Evolutionary conservation across 2,888 invertebrate genomes (phyloP).

Genomic region (Perdita meconis): DNA sequence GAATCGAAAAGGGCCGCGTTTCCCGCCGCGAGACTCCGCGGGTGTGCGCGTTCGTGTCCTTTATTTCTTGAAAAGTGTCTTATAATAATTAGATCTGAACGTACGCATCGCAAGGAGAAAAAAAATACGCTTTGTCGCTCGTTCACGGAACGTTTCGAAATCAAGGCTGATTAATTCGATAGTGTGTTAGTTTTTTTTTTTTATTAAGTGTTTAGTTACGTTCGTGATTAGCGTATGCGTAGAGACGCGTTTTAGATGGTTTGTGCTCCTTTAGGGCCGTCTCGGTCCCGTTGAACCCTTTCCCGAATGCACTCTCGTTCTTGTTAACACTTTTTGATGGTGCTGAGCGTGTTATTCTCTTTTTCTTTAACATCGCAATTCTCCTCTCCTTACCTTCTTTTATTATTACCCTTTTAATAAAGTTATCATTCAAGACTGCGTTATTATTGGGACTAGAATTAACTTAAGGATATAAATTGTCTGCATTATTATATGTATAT

Average conservation of each 20-base stretch:
- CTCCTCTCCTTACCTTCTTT: not conserved
- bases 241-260: not conserved
- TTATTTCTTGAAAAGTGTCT: constrained; percentile 56
- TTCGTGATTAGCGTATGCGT: not conserved
- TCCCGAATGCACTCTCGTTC: too few relatives aligned
- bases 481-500: not conserved
- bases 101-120: constrained; percentile 7
- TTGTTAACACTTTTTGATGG: constrained; percentile 8
- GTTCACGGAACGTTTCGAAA: constrained; percentile 14
- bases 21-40: not conserved
- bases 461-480: constrained; percentile 48
- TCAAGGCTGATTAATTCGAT: constrained; percentile 2
- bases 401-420: not conserved
- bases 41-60: constrained; percentile 32
- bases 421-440: constrained; percentile 51
- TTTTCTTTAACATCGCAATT: not conserved
- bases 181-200: not conserved
- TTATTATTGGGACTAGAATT: constrained; percentile 35
- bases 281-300: too few relatives aligned
- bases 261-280: not conserved
- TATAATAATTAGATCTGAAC: constrained; percentile 42
- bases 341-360: constrained; percentile 29
- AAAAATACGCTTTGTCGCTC: constrained; percentile 47
- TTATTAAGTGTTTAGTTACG: not conserved
- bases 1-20: not conserved